Evolutionary conservation across 1,140 invertebrate genomes (phyloP).

Genomic region (Drosophila funebris): DNA sequence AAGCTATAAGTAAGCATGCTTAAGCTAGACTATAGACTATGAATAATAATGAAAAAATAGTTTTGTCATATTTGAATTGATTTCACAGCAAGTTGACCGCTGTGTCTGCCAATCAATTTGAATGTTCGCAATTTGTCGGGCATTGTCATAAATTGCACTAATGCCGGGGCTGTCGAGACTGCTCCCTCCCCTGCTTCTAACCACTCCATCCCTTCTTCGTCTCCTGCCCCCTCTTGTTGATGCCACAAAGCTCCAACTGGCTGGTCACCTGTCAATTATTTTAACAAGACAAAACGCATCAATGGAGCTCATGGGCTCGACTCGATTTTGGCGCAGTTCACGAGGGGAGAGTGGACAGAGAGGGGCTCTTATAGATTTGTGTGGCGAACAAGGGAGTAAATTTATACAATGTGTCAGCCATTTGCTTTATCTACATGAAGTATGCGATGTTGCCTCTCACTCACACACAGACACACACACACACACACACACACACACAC

Average conservation of each 20-base stretch:
- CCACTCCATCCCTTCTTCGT: neutral
- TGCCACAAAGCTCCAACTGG: neutral
- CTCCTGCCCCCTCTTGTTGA: neutral
- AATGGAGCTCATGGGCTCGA: slow-evolving; percentile 44
- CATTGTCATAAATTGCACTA: slow-evolving; percentile 76
- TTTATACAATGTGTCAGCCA: slow-evolving; percentile 63
- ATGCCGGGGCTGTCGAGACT: slow-evolving; percentile 30
- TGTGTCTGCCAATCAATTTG: slow-evolving; percentile 69
- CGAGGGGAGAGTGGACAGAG: neutral
- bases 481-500: too few relatives aligned
- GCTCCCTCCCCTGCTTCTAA: neutral
- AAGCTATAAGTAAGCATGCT: neutral
- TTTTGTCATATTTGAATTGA: slow-evolving; percentile 6
- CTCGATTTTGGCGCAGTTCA: slow-evolving; percentile 4
- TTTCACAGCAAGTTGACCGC: slow-evolving; percentile 1
- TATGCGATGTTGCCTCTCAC: slow-evolving; percentile 3
- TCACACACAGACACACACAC: too few relatives aligned
- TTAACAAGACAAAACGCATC: slow-evolving; percentile 80
- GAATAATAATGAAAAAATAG: slow-evolving; percentile 21
- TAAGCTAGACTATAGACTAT: neutral
- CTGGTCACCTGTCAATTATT: slow-evolving; percentile 75
- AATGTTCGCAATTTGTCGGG: slow-evolving; percentile 65
- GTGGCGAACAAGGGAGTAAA: slow-evolving; percentile 33
- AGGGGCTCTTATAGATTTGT: slow-evolving; percentile 15
- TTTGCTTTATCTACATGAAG: slow-evolving; percentile 59